Evolutionary conservation across 2,797 vertebrate genomes (phyloP), one percentile per base, ranked within the genome.

Genomic region (Falco concolor): DNA sequence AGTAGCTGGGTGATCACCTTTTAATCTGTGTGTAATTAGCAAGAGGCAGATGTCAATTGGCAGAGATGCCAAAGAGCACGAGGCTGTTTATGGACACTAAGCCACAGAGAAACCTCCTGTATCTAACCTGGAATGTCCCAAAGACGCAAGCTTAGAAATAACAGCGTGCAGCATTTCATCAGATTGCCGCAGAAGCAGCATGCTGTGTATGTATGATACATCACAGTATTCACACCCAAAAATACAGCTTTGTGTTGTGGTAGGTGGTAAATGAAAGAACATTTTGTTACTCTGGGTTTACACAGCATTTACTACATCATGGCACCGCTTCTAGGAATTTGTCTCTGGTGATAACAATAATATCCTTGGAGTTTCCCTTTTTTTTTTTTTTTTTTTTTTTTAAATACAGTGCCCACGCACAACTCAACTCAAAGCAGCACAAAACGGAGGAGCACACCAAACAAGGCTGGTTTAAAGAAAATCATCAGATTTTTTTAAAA

Each of bases 161-260:
- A 87, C 76, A 75, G 32, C 3, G 2, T 0, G 50, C 45, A 65
- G 60, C 22, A 0, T 73, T 92, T 92, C 61, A 47, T 7, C 21
- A 13, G 49, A 40, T 25, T 32, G 59, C 78, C 9, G 0, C 78
- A 83, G 89, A 76, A 87, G 68, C 78, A 61, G 84, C 68, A 25
- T 0, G 0, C 64, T 16, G 23, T 1, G 68, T 1, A 50, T 1
- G 68, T 1, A 47, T 0, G 40, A 38, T 13, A 54, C 59, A 22
- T 0, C 1, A 11, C 54, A 52, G 54, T 22, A 63, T 12, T 34
- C 53, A 13, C 44, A 49, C 74, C 56, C 38, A 1, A 72, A 87
- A 87, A 49, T 3, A 25, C 76, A 74, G 38, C 56, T 88, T 53
- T 82, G 49, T 84, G 45, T 77, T 93, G 59, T 38, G 80, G 68